Base-by-base conservation (phyloP, 2,797 vertebrate species). In the Lagodon rhomboides region DNA sequence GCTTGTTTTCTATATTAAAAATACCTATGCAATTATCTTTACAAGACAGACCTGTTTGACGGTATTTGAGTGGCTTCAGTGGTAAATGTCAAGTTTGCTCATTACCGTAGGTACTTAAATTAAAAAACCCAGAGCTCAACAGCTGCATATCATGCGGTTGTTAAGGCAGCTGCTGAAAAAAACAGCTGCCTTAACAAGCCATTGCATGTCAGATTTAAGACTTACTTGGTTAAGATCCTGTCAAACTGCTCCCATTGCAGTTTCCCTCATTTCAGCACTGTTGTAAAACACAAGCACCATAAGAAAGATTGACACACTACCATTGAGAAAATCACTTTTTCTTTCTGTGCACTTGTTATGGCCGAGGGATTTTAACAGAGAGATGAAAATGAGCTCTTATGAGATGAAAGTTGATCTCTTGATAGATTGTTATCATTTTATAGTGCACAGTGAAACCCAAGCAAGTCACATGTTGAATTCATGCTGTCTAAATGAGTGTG, bases 61-160 rank as follows among this genome's bases (percentile, higher is more conserved):
- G 69, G 67, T 66, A 77, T 76, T 58, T 63, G 27, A 76, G 34
- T 58, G 55, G 27, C 55, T 41, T 69, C n/a, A 13, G 5, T 62
- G 23, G 20, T 72, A 79, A 83, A 81, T 79, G 66, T 76, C 46
- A 73, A 54, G 60, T 79, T 66, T 54, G 50, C 54, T 84, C 25
- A 68, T 82, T 64, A 75, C 27, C 38, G 43, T 17, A 47, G 47
- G 54, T 60, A 54, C 49, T 71, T 46, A 23, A 71, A 75, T 71
- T 41, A 43, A 79, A 76, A 75, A 79, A 41, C 38, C 13, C 23
- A n/a, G 27, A 80, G 54, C 54, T 59, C 67, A 64, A 56, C 59
- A 64, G 53, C 73, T 83, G 50, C 68, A 71, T 38, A 18, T 79
- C 47, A 27, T 79, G 53, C 3, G n/a, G 47, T 53, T 80, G 41